A percentile compares a stretch with the other conserved stretches of the same genome.
Evolutionary conservation across 2,888 invertebrate species (phyloP).

Genomic region (Lymantria monacha): DNA sequence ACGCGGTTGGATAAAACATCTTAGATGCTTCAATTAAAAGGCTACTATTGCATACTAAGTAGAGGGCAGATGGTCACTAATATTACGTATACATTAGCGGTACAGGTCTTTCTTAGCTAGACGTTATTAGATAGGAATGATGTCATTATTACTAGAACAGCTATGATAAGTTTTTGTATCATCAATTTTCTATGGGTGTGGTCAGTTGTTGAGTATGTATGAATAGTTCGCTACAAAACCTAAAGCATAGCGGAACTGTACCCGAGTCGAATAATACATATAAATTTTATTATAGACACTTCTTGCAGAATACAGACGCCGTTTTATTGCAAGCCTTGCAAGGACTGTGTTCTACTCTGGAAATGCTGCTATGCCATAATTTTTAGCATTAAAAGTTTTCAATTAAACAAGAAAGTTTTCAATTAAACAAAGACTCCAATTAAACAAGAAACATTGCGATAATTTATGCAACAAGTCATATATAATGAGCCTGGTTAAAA

Average conservation of each 20-base stretch:
- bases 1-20: neutral
- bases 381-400: too few relatives aligned
- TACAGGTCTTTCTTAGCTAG: constrained; percentile 3
- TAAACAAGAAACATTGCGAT: too few relatives aligned
- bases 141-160: constrained; percentile 25
- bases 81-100: neutral
- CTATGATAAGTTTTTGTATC: constrained; percentile 25
- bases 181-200: constrained; percentile 35
- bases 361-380: too few relatives aligned
- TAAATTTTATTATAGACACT: neutral
- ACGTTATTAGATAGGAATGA: constrained; percentile 33
- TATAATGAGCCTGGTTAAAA: too few relatives aligned
- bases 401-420: too few relatives aligned
- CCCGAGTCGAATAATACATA: constrained; percentile 13
- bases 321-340: too few relatives aligned
- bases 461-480: too few relatives aligned
- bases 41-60: neutral
- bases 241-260: constrained; percentile 6
- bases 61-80: neutral
- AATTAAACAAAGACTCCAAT: too few relatives aligned
- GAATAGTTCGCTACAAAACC: constrained; percentile 4
- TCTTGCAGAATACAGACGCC: neutral
- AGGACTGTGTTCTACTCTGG: too few relatives aligned
- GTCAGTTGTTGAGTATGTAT: constrained; percentile 8
- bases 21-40: neutral